Evolutionary conservation across 2,113 vertebrate species (phyloP), one percentile per base, ranked within the genome.

Genomic region (Panthera uncia): DNA sequence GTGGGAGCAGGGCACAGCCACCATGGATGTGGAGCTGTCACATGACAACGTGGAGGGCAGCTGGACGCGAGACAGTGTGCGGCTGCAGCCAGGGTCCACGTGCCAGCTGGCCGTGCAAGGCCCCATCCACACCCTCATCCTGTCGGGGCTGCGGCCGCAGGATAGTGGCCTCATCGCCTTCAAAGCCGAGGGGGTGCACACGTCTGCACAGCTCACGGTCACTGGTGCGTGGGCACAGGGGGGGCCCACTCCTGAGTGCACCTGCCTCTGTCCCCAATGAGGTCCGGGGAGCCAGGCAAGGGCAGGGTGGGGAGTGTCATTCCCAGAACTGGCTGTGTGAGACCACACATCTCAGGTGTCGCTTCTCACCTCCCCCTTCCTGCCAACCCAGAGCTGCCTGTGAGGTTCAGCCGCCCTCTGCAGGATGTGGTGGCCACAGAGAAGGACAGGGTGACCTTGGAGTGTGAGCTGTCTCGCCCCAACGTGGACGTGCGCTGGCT

Each of bases 401-500:
- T 99, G 71, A 99, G 92, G 96, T 99, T 99, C 95, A 99, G 97
- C 95, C 99, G 99, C 45, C 99, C 99, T 5, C 98, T 99, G 36
- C 82, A 96, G 97, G 99, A 99, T 0, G 65, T 99, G 38, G 99
- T 90, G 82, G 98, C 97, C 86, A 98, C 99, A 5, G 99, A 99
- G 95, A 99, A 99, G 98, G 99, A 99, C 78, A 99, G 99, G 89
- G 99, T 98, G 55, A 99, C 98, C 0, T 99, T 99, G 1, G 99
- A 99, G 93, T 99, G 99, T 98, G 99, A 99, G 97, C 99, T 99
- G 36, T 99, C 99, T 14, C 99, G 99, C 96, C 97, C 99, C 69
- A 99, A 99, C 0, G 99, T 98, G 31, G 99, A 98, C 1, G 99
- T 99, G 48, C 99, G 98, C 96, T 99, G 99, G 99, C 99, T 99